Base-by-base conservation (phyloP, 2,113 vertebrate species). In the Phaethon lepturus region DNA sequence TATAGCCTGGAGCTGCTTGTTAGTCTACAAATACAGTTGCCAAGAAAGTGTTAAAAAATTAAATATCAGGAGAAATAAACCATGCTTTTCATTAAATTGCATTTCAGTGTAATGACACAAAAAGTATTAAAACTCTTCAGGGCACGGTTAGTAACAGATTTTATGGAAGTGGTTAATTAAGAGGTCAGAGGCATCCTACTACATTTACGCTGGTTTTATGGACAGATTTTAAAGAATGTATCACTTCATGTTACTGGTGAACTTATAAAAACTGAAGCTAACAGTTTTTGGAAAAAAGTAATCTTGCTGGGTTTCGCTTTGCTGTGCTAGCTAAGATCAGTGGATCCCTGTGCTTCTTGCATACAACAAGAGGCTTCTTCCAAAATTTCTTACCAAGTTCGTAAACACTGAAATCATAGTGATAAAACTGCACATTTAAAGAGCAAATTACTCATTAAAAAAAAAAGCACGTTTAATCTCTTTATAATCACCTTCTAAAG, bases 111-210 rank as follows among this genome's bases (percentile, higher is more conserved):
- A 95, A 92, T 62, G 24, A 10, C 31, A 95, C 63, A 79, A 90
- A 90, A 83, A 33, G 40, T 76, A 95, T 77, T 82, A 88, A 88
- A 96, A 93, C 59, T 93, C 85, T 80, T 42, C 64, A 86, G 83
- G 93, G 62, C 75, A 92, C 22, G 55, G 42, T 80, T 96, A 90
- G 59, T 55, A 90, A 33, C 42, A 50, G 58, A 73, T 90, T 96
- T 95, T 86, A 95, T 71, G 47, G 58, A 88, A 83, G 71, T 55
- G 22, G 66, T 86, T 94, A 94, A 93, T 93, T 82, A 90, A 82
- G 49, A 90, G 80, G 60, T 91, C 77, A 94, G 77, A 5, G 1
- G 45, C 68, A 92, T 56, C 77, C 35, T 58, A n/a, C 29, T 24
- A 59, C 40, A 56, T 60, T 93, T 73, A 68, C 17, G 23, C 1